Evolutionary conservation across 2,113 vertebrate species (phyloP).

Genomic region (Marmota flaviventris): DNA sequence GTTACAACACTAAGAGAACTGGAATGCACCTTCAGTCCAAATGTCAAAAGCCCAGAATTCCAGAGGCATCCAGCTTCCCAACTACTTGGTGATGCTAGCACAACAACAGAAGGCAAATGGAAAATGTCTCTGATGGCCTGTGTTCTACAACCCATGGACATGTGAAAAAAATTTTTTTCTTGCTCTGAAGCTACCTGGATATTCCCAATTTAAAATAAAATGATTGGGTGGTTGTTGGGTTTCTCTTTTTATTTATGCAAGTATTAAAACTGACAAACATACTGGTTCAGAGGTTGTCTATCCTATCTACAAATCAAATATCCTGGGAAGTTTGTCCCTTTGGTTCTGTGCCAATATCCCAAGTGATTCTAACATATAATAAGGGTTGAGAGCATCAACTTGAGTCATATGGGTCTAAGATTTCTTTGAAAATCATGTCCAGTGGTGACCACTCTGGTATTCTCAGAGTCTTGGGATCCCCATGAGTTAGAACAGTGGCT

Average conservation of each 20-base stretch:
- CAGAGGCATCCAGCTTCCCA: background rate
- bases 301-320: background rate
- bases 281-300: background rate
- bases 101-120: background rate
- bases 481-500: background rate
- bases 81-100: background rate
- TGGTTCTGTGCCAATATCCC: background rate
- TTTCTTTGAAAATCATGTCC: background rate
- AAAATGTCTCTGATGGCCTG: background rate
- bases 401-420: background rate
- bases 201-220: slow-evolving; percentile 73
- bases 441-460: background rate
- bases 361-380: background rate
- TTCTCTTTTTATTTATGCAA: background rate
- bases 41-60: background rate
- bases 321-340: background rate
- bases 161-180: background rate
- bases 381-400: background rate
- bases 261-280: background rate
- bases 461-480: background rate
- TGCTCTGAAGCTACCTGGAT: slow-evolving; percentile 17
- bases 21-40: background rate
- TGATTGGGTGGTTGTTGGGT: background rate
- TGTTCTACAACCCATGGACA: background rate
- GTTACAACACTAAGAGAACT: background rate